Evolutionary conservation across 2,888 invertebrate species (phyloP).

Genomic region (Macaria notata): DNA sequence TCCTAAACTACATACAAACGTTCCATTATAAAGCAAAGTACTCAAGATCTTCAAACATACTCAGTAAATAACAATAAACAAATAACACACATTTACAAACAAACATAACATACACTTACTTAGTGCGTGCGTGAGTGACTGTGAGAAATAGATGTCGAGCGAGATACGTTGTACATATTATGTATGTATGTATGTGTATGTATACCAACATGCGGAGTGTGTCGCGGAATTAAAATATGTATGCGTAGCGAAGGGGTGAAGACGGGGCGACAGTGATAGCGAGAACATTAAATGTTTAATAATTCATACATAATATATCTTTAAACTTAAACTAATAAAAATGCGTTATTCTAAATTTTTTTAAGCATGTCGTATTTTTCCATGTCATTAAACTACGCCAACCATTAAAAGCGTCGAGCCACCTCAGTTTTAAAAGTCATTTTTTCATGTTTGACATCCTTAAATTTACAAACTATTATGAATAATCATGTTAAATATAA

Average conservation of each 20-base stretch:
- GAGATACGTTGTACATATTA: too few species aligned
- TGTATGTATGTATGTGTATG: not conserved
- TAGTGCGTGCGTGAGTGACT: conserved; percentile 14
- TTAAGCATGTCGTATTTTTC: too few species aligned
- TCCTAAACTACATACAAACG: not conserved
- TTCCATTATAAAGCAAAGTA: conserved; percentile 3
- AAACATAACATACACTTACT: not conserved
- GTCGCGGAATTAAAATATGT: conserved; percentile 23
- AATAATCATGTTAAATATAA: too few species aligned
- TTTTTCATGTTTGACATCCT: too few species aligned
- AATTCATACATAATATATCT: too few species aligned
- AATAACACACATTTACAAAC: conserved; percentile 1
- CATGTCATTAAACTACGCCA: too few species aligned
- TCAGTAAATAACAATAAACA: not conserved
- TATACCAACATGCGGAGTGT: conserved; percentile 20
- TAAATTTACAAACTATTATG: too few species aligned
- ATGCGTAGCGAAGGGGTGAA: conserved; percentile 14
- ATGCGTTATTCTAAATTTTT: too few species aligned
- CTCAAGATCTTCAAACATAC: not conserved
- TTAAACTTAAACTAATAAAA: too few species aligned
- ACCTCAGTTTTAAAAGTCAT: too few species aligned
- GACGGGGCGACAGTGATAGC: conserved; percentile 4
- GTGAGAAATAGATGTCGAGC: conserved; percentile 10
- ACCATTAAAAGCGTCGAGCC: too few species aligned
- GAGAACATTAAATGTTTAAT: not conserved